Conservation (phyloP, 2,888 invertebrate species). For the Stenodema calcarata region DNA sequence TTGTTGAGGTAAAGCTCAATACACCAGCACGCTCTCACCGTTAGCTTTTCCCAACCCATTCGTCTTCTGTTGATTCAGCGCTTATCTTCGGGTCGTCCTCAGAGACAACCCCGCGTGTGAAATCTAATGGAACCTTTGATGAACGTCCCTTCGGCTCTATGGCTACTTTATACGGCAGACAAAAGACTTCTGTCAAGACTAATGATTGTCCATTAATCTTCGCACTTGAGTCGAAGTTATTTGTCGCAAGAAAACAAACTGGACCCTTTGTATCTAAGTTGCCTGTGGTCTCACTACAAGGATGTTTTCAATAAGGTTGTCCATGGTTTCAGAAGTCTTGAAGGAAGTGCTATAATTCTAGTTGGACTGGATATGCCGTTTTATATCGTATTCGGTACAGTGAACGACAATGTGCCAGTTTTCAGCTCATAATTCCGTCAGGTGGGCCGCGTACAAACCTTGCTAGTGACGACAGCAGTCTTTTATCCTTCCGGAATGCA, state of each 20-base stretch:
- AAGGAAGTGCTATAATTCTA: too few relatives aligned
- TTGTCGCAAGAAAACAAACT: not conserved
- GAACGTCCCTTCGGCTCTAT: not conserved
- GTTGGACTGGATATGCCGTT: too few relatives aligned
- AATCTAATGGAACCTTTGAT: slow-evolving; percentile 12
- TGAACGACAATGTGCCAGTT: too few relatives aligned
- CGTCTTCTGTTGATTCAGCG: not conserved
- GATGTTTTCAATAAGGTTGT: too few relatives aligned
- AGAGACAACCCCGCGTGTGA: not conserved
- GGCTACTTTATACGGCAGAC: slow-evolving; percentile 27
- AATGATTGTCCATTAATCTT: slow-evolving; percentile 24
- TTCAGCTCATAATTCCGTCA: too few relatives aligned
- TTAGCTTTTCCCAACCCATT: not conserved
- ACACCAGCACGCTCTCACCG: not conserved
- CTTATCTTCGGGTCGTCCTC: not conserved
- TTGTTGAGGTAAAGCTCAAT: not conserved
- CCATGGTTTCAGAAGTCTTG: too few relatives aligned
- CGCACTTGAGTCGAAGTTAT: not conserved
- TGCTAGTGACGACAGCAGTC: too few relatives aligned
- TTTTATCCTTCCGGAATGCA: too few relatives aligned
- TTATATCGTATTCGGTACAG: too few relatives aligned
- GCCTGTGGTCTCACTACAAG: too few relatives aligned
- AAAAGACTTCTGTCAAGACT: slow-evolving; percentile 20
- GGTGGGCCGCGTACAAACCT: too few relatives aligned
- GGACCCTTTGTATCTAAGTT: not conserved